Evolutionary conservation across 2,797 vertebrate species (phyloP), one percentile per base, ranked within the genome.

Genomic region (Nasua narica): DNA sequence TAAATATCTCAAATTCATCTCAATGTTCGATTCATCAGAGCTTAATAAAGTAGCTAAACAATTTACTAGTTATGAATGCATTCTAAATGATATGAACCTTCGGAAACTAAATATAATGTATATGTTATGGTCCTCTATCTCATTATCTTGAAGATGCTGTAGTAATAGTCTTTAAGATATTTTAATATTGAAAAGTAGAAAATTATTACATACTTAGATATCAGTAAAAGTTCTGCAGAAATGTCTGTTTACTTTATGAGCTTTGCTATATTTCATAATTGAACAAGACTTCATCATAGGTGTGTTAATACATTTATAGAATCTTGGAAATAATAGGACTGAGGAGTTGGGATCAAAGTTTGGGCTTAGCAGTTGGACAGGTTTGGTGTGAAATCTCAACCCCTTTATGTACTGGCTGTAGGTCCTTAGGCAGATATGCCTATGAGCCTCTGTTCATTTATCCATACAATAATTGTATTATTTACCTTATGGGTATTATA

Each of bases 191-290:
- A 92, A 69, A 72, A 89, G 16, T 74, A 84, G 15, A 83, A 91
- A 83, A 78, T 90, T 79, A 69, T 48, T 90, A 16, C 13, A 29
- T 62, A 16, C 21, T 77, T 91, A 83, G 32, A 88, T 81, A 32
- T 81, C 40, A 62, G 27, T 72, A 91, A 60, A 19, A 48, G 72
- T 62, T 74, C 58, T 76, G 2, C 46, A 92, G 84, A 87, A 79
- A 91, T 83, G 12, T 92, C 7, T 92, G 32, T 83, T 85, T 78
- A 84, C 14, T 84, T 77, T 32, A 79, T 70, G 56, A 79, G n/a
- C 32, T 88, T 96, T 93, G 12, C 84, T 91, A 0, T 89, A 83
- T 78, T 95, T 95, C 67, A 46, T 52, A 92, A 87, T 78, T 78
- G 6, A 96, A 76, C 37, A 85, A 86, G 37, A 27, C 18, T 72